phyloP scores from a whole-genome alignment of 1,140 invertebrate species.

The Cyphomyrmex costatus region DNA sequence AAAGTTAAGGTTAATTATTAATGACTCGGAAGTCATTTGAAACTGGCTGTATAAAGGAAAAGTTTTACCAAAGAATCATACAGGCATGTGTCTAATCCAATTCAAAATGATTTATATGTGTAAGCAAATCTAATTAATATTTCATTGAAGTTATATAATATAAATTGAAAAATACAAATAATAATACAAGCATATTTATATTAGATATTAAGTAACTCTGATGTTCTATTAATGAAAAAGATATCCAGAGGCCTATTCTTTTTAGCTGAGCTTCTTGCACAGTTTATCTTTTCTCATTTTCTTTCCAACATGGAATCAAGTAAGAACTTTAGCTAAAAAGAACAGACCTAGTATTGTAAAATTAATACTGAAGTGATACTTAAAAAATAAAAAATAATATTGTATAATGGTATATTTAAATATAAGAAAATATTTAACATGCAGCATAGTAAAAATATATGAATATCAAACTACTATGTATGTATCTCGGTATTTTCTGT shows the following conservation, averaged over 20 bases:
- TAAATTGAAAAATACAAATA: slow-evolving; percentile 27
- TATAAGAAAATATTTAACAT: not conserved
- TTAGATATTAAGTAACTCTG: not conserved
- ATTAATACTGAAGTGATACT: not conserved
- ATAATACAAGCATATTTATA: not conserved
- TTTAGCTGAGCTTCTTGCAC: too few species aligned
- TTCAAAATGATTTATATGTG: not conserved
- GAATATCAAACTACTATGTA: not conserved
- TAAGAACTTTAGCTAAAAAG: too few species aligned
- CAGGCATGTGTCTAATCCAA: not conserved
- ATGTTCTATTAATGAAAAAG: not conserved
- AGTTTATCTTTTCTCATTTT: too few species aligned
- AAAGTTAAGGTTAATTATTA: too few species aligned
- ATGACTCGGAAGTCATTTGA: too few species aligned
- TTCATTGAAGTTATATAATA: not conserved
- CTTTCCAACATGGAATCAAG: too few species aligned
- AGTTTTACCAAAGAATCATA: too few species aligned
- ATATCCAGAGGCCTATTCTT: too few species aligned
- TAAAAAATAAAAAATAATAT: not conserved
- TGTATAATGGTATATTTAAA: not conserved
- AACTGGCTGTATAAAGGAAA: too few species aligned
- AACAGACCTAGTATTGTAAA: not conserved
- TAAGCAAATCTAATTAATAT: not conserved
- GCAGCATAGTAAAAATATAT: not conserved
- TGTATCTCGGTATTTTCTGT: too few species aligned